Conservation (phyloP, 2,888 invertebrate species). For the Lithophane socia region DNA sequence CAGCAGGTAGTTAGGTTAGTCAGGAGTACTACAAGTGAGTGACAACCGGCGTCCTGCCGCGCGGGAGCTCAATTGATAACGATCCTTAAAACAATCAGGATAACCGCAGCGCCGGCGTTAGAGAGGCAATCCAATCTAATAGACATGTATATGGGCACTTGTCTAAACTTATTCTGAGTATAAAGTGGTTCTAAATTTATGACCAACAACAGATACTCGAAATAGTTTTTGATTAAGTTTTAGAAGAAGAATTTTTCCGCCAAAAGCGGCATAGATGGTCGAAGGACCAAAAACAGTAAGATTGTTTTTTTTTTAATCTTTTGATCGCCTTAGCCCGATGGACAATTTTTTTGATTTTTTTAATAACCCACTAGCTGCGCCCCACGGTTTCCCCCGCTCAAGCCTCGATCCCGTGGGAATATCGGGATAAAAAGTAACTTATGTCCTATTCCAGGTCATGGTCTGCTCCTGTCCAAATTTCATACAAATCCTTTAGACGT, state of each 20-base stretch:
- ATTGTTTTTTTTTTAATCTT: not conserved
- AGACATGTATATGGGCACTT: constrained; percentile 25
- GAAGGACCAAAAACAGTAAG: not conserved
- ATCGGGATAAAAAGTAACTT: no score
- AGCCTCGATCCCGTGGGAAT: no score
- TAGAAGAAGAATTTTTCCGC: not conserved
- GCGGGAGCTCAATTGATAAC: constrained; percentile 63
- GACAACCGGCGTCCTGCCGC: constrained; percentile 64
- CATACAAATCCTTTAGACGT: no score
- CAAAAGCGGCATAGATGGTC: no score
- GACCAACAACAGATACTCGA: not conserved
- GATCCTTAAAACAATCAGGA: constrained; percentile 62
- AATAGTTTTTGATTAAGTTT: not conserved
- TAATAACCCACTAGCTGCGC: no score
- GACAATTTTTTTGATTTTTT: no score
- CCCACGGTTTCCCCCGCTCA: no score
- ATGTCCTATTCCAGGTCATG: no score
- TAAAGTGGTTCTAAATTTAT: not conserved
- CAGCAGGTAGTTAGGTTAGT: constrained; percentile 51
- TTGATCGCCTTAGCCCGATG: no score
- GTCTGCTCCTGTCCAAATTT: no score
- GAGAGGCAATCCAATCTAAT: constrained; percentile 52
- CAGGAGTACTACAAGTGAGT: constrained; percentile 63
- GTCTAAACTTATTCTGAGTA: constrained; percentile 33
- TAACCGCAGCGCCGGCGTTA: constrained; percentile 66